phyloP scores from a whole-genome alignment of 2,113 vertebrate genomes.

The Phalacrocorax carbo region DNA sequence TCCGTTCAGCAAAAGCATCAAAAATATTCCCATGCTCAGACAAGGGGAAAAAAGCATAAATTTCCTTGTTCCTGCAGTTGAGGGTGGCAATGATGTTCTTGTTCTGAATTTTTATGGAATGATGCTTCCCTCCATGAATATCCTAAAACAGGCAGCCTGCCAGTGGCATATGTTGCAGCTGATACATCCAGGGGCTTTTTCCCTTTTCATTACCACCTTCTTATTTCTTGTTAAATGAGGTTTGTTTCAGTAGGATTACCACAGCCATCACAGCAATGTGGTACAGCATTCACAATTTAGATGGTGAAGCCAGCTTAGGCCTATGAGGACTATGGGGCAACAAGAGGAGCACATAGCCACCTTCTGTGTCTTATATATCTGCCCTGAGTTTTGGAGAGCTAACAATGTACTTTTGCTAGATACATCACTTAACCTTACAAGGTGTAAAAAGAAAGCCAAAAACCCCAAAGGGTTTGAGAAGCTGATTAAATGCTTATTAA shows the following conservation, averaged over 20 bases:
- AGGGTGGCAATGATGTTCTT: not conserved
- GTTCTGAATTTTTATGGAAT: not conserved
- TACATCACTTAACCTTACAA: not conserved
- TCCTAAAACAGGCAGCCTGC: not conserved
- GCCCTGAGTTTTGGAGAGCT: not conserved
- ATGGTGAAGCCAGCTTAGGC: not conserved
- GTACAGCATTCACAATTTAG: not conserved
- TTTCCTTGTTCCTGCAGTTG: not conserved
- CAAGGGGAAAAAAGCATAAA: not conserved
- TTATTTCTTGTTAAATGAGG: not conserved
- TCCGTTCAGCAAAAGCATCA: not conserved
- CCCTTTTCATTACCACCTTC: not conserved
- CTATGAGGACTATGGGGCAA: not conserved
- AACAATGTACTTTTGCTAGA: not conserved
- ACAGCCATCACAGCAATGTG: not conserved
- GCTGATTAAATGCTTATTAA: not conserved
- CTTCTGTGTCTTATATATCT: not conserved
- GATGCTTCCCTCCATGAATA: accelerated
- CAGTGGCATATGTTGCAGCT: not conserved
- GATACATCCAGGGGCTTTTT: not conserved
- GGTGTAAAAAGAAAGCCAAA: not conserved
- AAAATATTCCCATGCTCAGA: not conserved
- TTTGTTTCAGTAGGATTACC: not conserved
- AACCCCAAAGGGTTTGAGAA: not conserved
- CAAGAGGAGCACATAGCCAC: not conserved